A percentile compares a stretch with the other conserved stretches of the same genome.
phyloP scores from a whole-genome alignment of 1,140 invertebrate species.

The Coelopa frigida region DNA sequence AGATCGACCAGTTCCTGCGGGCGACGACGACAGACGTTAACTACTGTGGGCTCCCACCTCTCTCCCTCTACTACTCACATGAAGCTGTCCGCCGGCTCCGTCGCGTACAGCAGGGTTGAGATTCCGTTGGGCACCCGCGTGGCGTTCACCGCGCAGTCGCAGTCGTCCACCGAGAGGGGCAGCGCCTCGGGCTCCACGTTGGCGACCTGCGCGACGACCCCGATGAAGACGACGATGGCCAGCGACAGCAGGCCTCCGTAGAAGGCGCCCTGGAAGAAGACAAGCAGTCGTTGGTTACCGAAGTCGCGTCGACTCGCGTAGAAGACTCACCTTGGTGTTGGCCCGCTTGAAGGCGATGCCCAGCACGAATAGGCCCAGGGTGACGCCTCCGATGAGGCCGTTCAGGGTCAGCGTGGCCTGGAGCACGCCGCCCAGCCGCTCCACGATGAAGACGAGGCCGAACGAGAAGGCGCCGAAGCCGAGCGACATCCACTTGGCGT shows the following conservation, averaged over 20 bases:
- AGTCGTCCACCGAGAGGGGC: conserved; percentile 44
- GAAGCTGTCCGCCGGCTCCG: too few species aligned
- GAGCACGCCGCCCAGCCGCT: conserved; percentile 69
- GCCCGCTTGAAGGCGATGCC: conserved; percentile 85
- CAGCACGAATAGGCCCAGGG: conserved; percentile 75
- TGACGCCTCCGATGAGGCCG: conserved; percentile 79
- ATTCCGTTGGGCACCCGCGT: too few species aligned
- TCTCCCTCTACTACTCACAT: conserved; percentile 18
- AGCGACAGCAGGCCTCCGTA: conserved; percentile 48
- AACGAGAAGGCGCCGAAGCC: conserved; percentile 50
- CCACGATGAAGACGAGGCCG: conserved; percentile 66
- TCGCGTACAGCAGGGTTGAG: too few species aligned
- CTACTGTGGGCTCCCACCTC: conserved; percentile 7
- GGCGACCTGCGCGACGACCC: conserved; percentile 47
- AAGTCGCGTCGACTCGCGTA: too few species aligned
- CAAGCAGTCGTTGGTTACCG: background rate
- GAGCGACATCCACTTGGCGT: conserved; percentile 44
- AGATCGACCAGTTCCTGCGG: conserved; percentile 49
- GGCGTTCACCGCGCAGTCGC: conserved; percentile 44
- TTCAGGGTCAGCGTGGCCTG: conserved; percentile 82
- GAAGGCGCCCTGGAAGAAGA: conserved; percentile 43
- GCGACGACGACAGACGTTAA: too few species aligned
- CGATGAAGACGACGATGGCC: conserved; percentile 46
- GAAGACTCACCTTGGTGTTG: conserved; percentile 58
- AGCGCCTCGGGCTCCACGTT: conserved; percentile 44